Conservation (phyloP, 2,888 invertebrate species). For the Drosophila testacea region DNA sequence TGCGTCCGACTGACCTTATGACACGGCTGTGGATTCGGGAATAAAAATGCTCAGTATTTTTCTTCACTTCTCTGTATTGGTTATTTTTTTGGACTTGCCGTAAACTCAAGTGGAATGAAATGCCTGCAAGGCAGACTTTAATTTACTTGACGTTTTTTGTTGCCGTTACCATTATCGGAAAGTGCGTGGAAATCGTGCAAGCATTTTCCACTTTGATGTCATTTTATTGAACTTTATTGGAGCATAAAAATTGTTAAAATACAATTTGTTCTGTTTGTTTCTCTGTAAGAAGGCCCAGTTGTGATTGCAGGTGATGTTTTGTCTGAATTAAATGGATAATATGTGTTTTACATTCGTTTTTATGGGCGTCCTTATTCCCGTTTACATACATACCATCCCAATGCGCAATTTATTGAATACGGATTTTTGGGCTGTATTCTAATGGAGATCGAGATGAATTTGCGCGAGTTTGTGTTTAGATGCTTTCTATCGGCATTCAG, state of each 20-base stretch:
- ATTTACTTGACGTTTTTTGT: conserved; percentile 54
- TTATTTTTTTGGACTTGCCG: conserved; percentile 3
- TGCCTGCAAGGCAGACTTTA: conserved; percentile 53
- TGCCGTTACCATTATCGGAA: conserved; percentile 12
- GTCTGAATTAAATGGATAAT: not conserved
- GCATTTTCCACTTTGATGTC: conserved; percentile 57
- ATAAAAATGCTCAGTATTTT: not conserved
- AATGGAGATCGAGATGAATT: conserved; percentile 45
- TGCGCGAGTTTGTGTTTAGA: conserved; percentile 33
- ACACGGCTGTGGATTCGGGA: conserved; percentile 6
- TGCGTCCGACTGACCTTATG: conserved; percentile 34
- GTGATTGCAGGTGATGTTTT: conserved; percentile 54
- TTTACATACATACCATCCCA: conserved; percentile 4
- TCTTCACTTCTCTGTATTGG: not conserved
- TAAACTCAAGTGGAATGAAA: conserved; percentile 18
- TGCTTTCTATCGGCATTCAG: conserved; percentile 42
- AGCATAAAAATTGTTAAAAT: conserved; percentile 65
- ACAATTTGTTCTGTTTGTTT: conserved; percentile 39
- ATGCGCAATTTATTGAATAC: conserved; percentile 51
- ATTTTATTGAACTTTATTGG: conserved; percentile 75
- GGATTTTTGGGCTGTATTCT: conserved; percentile 63
- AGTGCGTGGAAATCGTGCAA: conserved; percentile 36
- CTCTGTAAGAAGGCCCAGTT: conserved; percentile 3
- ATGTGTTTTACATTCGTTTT: conserved; percentile 41
- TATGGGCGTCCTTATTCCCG: conserved; percentile 14